Percentiles rank a stretch among this genome's conserved stretches.
phyloP scores from a whole-genome alignment of 2,888 invertebrate genomes.

The Agriopis aurantiaria region DNA sequence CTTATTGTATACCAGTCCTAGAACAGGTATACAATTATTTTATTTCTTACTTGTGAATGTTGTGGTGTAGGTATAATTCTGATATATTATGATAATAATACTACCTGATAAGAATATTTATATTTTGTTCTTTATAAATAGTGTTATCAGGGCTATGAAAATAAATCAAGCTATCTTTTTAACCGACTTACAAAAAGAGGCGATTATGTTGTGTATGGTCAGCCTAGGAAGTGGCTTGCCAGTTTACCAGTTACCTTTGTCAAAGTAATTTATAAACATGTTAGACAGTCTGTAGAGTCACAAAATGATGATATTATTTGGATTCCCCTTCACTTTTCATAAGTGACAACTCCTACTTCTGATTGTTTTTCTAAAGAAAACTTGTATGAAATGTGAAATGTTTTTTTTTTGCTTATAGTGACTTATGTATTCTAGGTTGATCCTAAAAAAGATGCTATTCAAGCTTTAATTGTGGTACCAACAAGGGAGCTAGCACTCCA shows the following conservation, averaged over 20 bases:
- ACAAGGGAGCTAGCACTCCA: conserved; percentile 99
- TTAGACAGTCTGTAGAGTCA: too few relatives aligned
- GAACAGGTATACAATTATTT: conserved; percentile 89
- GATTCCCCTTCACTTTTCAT: conserved; percentile 85
- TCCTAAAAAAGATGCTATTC: conserved; percentile 96
- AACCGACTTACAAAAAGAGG: too few relatives aligned
- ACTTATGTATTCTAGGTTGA: conserved; percentile 85
- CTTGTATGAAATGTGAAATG: conserved; percentile 1
- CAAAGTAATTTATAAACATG: too few relatives aligned
- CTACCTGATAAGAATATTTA: conserved; percentile 7
- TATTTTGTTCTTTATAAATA: conserved; percentile 13
- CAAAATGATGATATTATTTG: conserved; percentile 78
- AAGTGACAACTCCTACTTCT: conserved; percentile 70
- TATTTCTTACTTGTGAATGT: not conserved
- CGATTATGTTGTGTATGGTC: not conserved
- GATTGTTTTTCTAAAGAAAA: conserved; percentile 23
- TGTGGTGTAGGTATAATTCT: not conserved
- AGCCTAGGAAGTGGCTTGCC: not conserved
- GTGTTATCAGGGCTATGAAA: conserved; percentile 15
- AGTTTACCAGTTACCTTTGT: not conserved
- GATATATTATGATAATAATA: not conserved
- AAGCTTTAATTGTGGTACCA: conserved; percentile 99
- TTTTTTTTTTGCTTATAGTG: conserved; percentile 28
- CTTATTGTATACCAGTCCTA: conserved; percentile 99
- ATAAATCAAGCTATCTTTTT: conserved; percentile 1